Percentiles rank a stretch among this genome's conserved stretches.
Conservation (phyloP, 2,113 vertebrate species). For the Orycteropus afer region DNA sequence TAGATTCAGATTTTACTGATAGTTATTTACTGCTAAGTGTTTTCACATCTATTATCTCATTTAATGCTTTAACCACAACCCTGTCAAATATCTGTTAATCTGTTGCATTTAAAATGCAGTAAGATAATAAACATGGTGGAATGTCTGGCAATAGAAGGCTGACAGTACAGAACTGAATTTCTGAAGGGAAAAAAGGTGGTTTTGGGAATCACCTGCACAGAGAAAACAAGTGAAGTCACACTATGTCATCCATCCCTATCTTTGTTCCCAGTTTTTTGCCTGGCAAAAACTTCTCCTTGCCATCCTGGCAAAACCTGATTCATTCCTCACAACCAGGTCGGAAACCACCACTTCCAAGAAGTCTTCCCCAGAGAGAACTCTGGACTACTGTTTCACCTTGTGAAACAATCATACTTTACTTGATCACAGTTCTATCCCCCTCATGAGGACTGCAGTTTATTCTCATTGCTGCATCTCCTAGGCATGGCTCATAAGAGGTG, state of each 20-base stretch:
- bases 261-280: not conserved
- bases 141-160: not conserved
- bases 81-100: not conserved
- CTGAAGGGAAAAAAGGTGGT: not conserved
- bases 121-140: not conserved
- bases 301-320: conserved; percentile 13
- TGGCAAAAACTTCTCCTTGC: not conserved
- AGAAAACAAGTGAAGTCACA: not conserved
- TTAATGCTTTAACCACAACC: not conserved
- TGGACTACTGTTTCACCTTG: not conserved
- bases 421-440: not conserved
- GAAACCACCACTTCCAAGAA: not conserved
- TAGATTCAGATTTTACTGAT: not conserved
- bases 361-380: not conserved
- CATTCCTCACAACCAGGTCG: not conserved
- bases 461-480: not conserved
- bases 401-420: not conserved
- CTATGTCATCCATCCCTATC: not conserved
- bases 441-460: not conserved
- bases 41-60: not conserved
- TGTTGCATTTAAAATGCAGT: not conserved
- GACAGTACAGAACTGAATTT: not conserved
- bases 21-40: not conserved
- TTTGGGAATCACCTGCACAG: not conserved
- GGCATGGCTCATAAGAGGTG: not conserved